Base-by-base conservation (phyloP, 2,888 invertebrate genomes). In the Eremobia ochroleuca region DNA sequence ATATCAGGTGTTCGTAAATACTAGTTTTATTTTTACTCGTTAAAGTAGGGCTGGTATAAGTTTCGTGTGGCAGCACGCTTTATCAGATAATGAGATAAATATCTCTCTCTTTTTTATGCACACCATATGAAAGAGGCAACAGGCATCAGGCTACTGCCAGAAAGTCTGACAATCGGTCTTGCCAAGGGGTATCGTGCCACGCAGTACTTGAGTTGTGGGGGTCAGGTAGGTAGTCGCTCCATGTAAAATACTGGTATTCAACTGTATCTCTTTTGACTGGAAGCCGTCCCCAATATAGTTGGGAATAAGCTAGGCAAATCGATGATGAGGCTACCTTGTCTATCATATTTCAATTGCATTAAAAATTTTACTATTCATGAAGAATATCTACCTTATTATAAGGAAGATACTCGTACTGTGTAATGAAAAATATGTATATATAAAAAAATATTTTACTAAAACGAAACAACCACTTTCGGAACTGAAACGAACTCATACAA, bases 401-500 rank as follows among this genome's bases (percentile, higher is more conserved):
- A 52, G 4, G 15, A 40, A 34, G 25, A 34, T 6, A 5, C 4
- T 58, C 28, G n/a, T n/a, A n/a, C n/a, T n/a, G n/a, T 28, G 4
- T 25, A 25, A 71, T 58, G 18, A 34, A 74, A 61, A 61, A 67
- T 15, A 40, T 25, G 46, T 43, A 67, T 15, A 40, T 25, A 55
- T 43, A 80, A 64, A 61, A 80, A 59, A 55, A 69, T 69, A 70
- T 61, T 40, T 76, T 61, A 70, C 71, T 70, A 46, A 70, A 81
- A 34, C 18, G 64, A 68, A 46, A 52, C 64, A 77, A 43, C 79
- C 73, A 61, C 72, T 73, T 65, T 28, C 72, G 8, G 58, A 46
- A 15, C 49, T 18, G 21, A 74, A 71, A 59, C 73, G 66, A 79
- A 40, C 76, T 80, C 77, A 81, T 79, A 79, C 74, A 82, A 86